phyloP scores from a whole-genome alignment of 2,797 vertebrate genomes.

The Rhynchonycteris naso region DNA sequence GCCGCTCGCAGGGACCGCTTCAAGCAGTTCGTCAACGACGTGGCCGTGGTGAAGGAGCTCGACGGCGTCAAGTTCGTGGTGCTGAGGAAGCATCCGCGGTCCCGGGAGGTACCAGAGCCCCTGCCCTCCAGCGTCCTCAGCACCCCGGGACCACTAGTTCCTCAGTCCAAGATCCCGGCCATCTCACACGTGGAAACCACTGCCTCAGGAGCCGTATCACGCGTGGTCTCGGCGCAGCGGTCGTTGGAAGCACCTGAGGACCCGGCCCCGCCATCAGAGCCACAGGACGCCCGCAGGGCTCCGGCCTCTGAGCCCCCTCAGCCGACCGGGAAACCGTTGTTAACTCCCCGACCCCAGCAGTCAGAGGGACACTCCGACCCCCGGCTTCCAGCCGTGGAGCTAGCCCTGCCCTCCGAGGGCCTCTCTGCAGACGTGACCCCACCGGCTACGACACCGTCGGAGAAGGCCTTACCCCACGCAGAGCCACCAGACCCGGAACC shows the following conservation, averaged over 20 bases:
- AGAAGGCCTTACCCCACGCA: not conserved
- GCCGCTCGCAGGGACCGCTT: constrained; percentile 89
- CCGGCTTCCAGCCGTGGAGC: not conserved
- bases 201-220: accelerated
- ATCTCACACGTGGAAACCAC: accelerated
- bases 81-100: constrained; percentile 85
- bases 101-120: not conserved
- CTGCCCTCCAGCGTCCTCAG: not conserved
- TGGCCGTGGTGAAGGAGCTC: constrained; percentile 90
- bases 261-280: not conserved
- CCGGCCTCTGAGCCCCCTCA: not conserved
- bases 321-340: accelerated
- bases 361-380: not conserved
- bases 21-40: constrained; percentile 90
- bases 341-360: not conserved
- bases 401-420: not conserved
- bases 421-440: not conserved
- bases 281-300: not conserved
- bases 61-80: constrained; percentile 89
- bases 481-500: not conserved
- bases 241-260: not conserved
- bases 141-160: not conserved
- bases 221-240: accelerated
- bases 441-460: not conserved
- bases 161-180: not conserved